A percentile compares a stretch with the other conserved stretches of the same genome.
These are phyloP conservation scores for Trematomus loennbergii DNA, from an alignment of 2,113 vertebrate genomes.

Conservation along the genomic window DNA sequence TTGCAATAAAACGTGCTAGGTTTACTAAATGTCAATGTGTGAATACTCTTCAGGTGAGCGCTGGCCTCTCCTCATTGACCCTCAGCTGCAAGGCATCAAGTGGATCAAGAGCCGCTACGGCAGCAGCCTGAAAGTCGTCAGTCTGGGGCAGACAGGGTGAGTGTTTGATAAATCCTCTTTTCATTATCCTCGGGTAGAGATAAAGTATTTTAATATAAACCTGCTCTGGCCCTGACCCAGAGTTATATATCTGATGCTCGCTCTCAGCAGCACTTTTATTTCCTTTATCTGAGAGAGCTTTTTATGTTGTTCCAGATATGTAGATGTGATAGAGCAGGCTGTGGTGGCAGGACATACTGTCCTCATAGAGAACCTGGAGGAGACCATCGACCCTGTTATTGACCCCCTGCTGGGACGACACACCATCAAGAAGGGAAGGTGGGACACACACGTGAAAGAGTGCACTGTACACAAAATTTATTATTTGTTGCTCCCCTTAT, in stretches of 20 bases:
- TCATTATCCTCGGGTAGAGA: background rate
- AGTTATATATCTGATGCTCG: background rate
- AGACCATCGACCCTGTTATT: constrained; percentile 83
- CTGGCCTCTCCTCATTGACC: constrained; percentile 85
- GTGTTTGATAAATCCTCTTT: background rate
- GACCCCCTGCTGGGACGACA: constrained; percentile 83
- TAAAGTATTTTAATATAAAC: background rate
- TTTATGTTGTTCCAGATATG: constrained; percentile 65
- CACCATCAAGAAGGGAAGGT: constrained; percentile 87
- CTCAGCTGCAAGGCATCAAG: constrained; percentile 84
- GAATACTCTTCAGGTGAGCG: constrained; percentile 72
- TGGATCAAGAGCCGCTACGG: constrained; percentile 85
- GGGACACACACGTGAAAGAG: background rate
- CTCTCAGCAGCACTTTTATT: background rate
- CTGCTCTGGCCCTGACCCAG: background rate
- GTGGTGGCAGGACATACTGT: constrained; percentile 82
- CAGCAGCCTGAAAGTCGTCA: constrained; percentile 81
- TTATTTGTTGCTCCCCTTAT: background rate
- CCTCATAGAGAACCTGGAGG: constrained; percentile 85
- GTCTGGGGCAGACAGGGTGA: constrained; percentile 84
- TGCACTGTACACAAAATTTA: background rate
- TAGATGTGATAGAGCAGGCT: constrained; percentile 84
- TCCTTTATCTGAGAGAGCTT: background rate
- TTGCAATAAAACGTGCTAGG: too few relatives aligned
- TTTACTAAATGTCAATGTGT: constrained; percentile 6